Evolutionary conservation across 2,113 vertebrate genomes (phyloP), one percentile per base, ranked within the genome.

Genomic region (Aspidoscelis tigris): DNA sequence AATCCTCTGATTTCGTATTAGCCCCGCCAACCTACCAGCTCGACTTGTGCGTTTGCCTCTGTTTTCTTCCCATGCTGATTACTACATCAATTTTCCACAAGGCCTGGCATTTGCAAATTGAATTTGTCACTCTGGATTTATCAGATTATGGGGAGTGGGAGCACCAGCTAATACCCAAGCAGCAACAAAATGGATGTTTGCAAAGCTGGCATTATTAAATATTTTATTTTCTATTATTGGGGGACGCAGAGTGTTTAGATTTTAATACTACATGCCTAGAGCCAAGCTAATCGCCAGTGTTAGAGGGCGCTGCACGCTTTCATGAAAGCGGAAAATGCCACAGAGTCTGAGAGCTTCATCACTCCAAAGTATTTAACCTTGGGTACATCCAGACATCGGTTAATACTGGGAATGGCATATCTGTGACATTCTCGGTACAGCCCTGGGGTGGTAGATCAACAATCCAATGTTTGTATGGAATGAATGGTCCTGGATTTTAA

Each of bases 101-200:
- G 33, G 7, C 2, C 80, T 86, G 82, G 14, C 47, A 70, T 68
- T 83, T 79, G 47, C 39, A 87, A 87, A 77, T 72, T 68, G n/a
- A 47, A 11, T 68, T 89, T 89, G 85, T 84, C 18, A 3, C 4
- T 78, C 76, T 55, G 53, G 9, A 69, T 83, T 43, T 77, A 68
- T 77, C 44, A 77, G 26, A 81, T 78, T 90, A 78, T 26, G 47
- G 73, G 79, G 93, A 91, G 81, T 47, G 24, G 84, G 91, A 92
- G 20, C 3, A 81, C 78, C 90, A 69, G 14, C 0, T 80, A 78
- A 26, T 0, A 0, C n/a, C 76, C 80, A 76, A 11, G 26, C 2
- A 18, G 8, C 1, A 84, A 73, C 69, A 73, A 80, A 80, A 80
- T 20, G 2, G 14, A 7, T 82, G 5, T 81, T 90, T 85, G 41